Percentiles rank a stretch among this genome's conserved stretches.
Evolutionary conservation across 2,888 invertebrate genomes (phyloP).

Genomic region (Polymixis flavicincta): DNA sequence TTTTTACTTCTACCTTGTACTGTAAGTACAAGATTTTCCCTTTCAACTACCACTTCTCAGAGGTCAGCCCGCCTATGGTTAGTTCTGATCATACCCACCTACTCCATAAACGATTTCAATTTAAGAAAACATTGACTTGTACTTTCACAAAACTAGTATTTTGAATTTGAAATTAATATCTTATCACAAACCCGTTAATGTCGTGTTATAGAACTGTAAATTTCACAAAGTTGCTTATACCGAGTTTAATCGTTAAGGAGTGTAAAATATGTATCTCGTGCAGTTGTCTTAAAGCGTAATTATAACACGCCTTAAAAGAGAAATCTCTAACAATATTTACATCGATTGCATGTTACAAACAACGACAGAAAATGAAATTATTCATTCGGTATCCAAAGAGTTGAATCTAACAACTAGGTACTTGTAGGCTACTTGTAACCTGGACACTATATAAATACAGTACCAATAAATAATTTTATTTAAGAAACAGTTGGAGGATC

Average conservation of each 20-base stretch:
- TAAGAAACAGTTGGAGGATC: too few species aligned
- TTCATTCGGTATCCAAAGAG: slow-evolving; percentile 9
- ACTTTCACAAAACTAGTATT: slow-evolving; percentile 60
- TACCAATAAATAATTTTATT: not conserved
- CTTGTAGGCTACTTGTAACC: too few species aligned
- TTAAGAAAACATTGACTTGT: slow-evolving; percentile 41
- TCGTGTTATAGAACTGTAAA: slow-evolving; percentile 35
- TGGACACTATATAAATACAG: not conserved
- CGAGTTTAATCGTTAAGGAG: slow-evolving; percentile 29
- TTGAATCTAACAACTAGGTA: not conserved
- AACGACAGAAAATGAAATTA: slow-evolving; percentile 18
- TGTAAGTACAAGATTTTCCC: slow-evolving; percentile 69
- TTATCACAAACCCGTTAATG: slow-evolving; percentile 50
- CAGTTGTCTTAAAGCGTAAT: slow-evolving; percentile 34
- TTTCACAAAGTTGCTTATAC: slow-evolving; percentile 45
- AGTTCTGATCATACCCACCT: slow-evolving; percentile 47
- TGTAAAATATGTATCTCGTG: slow-evolving; percentile 58
- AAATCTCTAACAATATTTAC: slow-evolving; percentile 36
- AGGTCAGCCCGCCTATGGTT: slow-evolving; percentile 60
- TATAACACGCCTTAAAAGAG: slow-evolving; percentile 43
- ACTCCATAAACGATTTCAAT: slow-evolving; percentile 56
- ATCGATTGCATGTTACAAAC: slow-evolving; percentile 15
- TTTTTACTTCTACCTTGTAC: slow-evolving; percentile 59
- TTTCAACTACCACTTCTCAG: slow-evolving; percentile 65
- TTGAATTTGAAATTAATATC: slow-evolving; percentile 47